Conservation (phyloP, 2,797 vertebrate genomes). For the Vespertilio murinus region DNA sequence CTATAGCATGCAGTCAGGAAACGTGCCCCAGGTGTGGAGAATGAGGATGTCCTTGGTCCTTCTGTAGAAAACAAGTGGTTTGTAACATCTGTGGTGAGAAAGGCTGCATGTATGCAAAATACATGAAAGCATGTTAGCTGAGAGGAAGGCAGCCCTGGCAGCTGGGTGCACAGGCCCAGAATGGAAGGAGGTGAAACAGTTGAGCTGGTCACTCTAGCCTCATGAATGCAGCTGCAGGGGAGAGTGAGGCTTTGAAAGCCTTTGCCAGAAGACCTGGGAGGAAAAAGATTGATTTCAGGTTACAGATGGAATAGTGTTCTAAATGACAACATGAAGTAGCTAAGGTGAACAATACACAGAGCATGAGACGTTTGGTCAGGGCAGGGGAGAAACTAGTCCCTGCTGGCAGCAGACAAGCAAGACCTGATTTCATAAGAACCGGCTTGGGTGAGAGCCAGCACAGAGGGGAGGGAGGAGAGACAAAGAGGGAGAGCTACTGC, state of each 20-base stretch:
- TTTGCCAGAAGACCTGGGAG: neutral
- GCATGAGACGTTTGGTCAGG: neutral
- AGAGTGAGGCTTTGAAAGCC: neutral
- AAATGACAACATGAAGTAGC: neutral
- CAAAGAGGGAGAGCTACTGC: rapidly evolving
- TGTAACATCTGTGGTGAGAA: neutral
- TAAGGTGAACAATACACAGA: neutral
- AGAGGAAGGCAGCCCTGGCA: neutral
- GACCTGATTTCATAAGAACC: neutral
- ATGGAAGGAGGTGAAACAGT: neutral
- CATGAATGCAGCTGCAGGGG: neutral
- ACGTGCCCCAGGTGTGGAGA: neutral
- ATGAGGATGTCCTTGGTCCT: rapidly evolving
- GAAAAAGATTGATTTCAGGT: neutral
- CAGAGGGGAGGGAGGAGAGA: neutral
- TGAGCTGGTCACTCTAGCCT: neutral
- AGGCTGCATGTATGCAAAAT: neutral
- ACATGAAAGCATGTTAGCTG: neutral
- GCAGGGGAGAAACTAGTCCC: neutral
- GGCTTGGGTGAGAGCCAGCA: neutral
- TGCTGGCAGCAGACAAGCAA: neutral
- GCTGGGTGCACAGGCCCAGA: neutral
- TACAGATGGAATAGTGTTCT: neutral
- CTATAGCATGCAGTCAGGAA: neutral
- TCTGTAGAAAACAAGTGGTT: neutral